A percentile compares a stretch with the other conserved stretches of the same genome.
Evolutionary conservation across 2,888 invertebrate genomes (phyloP).

Genomic region (Sabatieria punctata): DNA sequence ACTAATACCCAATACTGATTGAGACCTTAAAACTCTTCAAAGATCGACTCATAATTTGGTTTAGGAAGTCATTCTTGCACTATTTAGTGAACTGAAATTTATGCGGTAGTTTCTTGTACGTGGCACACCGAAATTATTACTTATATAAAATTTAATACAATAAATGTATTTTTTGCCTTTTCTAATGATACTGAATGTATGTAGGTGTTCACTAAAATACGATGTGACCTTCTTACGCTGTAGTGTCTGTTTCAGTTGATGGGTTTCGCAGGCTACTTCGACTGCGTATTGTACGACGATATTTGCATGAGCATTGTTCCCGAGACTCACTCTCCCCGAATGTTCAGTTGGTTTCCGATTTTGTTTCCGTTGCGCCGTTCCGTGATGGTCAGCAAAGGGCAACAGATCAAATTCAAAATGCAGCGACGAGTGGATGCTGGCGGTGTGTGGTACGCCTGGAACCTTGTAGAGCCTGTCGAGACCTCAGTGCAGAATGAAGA

Average conservation of each 20-base stretch:
- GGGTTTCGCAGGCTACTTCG: conserved; percentile 91
- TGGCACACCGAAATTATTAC: background rate
- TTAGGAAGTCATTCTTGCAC: no score
- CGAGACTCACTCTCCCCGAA: conserved; percentile 63
- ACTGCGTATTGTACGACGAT: conserved; percentile 64
- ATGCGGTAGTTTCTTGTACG: no score
- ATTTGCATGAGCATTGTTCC: conserved; percentile 60
- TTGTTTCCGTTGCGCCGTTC: conserved; percentile 52
- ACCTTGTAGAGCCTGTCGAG: background rate
- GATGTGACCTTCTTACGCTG: no score
- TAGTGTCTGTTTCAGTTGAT: conserved; percentile 22
- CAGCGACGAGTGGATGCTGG: conserved; percentile 15
- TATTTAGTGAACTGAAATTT: no score
- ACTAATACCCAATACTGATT: no score
- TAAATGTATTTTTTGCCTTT: no score
- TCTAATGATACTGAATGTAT: background rate
- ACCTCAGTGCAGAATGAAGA: conserved; percentile 17
- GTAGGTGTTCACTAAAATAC: background rate
- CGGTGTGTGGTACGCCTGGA: conserved; percentile 31
- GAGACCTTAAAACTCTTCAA: no score
- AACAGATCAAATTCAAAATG: conserved; percentile 18
- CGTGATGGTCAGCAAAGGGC: conserved; percentile 15
- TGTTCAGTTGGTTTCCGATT: conserved; percentile 97
- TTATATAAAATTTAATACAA: no score
- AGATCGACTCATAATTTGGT: no score